Conservation (phyloP, 92 coral and sea anemone genomes). For the Porites rus region DNA sequence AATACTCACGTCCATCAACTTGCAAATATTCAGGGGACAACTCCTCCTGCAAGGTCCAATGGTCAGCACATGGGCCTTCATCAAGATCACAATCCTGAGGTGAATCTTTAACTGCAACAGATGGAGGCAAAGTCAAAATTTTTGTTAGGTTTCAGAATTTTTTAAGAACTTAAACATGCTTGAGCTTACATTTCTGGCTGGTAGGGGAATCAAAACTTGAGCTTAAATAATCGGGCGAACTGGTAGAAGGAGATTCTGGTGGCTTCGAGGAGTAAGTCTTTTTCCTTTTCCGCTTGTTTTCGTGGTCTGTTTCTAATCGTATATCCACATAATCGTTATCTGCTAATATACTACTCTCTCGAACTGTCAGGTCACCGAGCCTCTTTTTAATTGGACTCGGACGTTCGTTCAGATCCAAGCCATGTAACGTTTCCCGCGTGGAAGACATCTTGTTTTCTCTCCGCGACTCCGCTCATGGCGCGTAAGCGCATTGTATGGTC, state of each 20-base stretch:
- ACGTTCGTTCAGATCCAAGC: background rate
- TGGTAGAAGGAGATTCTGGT: background rate
- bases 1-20: too few relatives aligned
- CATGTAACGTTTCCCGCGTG: background rate
- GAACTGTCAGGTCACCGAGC: background rate
- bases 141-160: too few relatives aligned
- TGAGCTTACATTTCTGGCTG: too few relatives aligned
- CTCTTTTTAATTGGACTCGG: conserved; percentile 25
- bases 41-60: too few relatives aligned
- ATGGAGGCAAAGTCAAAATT: too few relatives aligned
- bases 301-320: background rate
- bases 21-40: too few relatives aligned
- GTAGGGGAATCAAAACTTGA: too few relatives aligned
- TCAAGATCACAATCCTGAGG: too few relatives aligned
- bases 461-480: background rate
- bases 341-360: conserved; percentile 1
- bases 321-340: conserved; percentile 32
- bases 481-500: background rate
- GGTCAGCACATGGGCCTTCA: too few relatives aligned
- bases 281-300: conserved; percentile 2
- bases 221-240: too few relatives aligned
- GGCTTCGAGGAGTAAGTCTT: background rate
- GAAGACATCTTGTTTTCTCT: background rate
- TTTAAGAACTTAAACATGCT: too few relatives aligned
- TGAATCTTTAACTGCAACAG: too few relatives aligned